Evolutionary conservation across 2,888 invertebrate genomes (phyloP).

Genomic region (Epinotia ramella): DNA sequence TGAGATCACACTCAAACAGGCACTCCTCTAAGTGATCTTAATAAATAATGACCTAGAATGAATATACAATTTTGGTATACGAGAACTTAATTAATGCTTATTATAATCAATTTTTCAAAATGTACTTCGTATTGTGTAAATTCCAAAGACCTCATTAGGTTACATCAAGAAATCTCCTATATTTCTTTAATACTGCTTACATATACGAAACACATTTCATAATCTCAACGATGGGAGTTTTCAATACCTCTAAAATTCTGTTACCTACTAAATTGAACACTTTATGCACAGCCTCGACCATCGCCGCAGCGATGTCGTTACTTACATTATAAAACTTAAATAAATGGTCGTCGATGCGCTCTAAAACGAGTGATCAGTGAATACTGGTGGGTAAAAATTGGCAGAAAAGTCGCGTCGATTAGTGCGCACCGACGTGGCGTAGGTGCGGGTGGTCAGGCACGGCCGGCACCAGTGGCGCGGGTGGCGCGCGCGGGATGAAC

Average conservation of each 20-base stretch:
- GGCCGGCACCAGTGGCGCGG: constrained; percentile 65
- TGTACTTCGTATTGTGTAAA: constrained; percentile 64
- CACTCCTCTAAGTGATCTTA: constrained; percentile 72
- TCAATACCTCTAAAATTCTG: constrained; percentile 72
- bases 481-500: constrained; percentile 82
- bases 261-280: constrained; percentile 81
- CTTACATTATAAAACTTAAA: constrained; percentile 76
- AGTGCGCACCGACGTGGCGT: constrained; percentile 78
- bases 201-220: constrained; percentile 68
- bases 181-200: constrained; percentile 73
- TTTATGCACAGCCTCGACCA: constrained; percentile 83
- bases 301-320: constrained; percentile 74
- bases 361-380: constrained; percentile 84
- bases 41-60: constrained; percentile 82
- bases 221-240: constrained; percentile 82
- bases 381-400: constrained; percentile 81
- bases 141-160: constrained; percentile 64
- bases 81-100: constrained; percentile 70
- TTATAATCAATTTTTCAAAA: constrained; percentile 59
- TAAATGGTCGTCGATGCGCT: constrained; percentile 81
- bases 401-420: constrained; percentile 50
- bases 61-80: constrained; percentile 80
- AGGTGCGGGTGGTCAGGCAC: constrained; percentile 74
- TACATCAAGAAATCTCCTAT: constrained; percentile 56
- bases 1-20: constrained; percentile 80